Percentiles rank a stretch among this genome's conserved stretches.
These are phyloP conservation scores for Tiliqua scincoides DNA, from an alignment of 2,113 vertebrate genomes.

Conservation along the genomic window DNA sequence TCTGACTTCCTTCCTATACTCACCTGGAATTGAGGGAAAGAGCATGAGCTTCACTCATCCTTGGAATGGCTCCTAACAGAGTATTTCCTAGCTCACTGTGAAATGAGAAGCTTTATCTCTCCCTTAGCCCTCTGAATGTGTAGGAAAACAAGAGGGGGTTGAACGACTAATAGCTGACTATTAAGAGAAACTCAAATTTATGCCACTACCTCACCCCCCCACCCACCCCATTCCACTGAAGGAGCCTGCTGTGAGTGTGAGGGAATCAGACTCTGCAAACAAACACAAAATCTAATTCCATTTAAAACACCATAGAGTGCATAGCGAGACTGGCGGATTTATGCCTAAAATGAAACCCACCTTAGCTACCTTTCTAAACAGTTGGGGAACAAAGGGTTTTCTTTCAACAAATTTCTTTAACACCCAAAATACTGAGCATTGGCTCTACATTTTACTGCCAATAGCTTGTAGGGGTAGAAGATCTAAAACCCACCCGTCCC, in stretches of 20 bases:
- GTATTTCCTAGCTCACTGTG: background rate
- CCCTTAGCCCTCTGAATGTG: background rate
- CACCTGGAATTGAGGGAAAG: background rate
- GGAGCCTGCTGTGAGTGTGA: background rate
- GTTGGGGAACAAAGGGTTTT: background rate
- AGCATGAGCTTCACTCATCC: too few relatives aligned
- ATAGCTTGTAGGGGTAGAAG: background rate
- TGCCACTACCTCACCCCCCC: too few relatives aligned
- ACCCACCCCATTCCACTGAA: slow-evolving; percentile 20
- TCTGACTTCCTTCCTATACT: too few relatives aligned
- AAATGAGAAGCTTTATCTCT: background rate
- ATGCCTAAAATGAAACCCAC: slow-evolving; percentile 36
- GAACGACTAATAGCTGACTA: background rate
- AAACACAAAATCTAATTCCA: slow-evolving; percentile 26
- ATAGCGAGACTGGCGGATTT: slow-evolving; percentile 35
- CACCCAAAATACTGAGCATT: background rate
- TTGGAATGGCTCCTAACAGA: background rate
- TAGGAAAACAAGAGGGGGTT: background rate
- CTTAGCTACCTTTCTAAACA: slow-evolving; percentile 34
- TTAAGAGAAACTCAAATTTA: background rate
- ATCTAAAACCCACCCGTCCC: slow-evolving; percentile 28
- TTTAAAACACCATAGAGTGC: slow-evolving; percentile 24
- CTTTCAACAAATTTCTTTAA: slow-evolving; percentile 11
- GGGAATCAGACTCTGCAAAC: slow-evolving; percentile 24
- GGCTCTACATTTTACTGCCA: slow-evolving; percentile 10